Evolutionary conservation across 2,797 vertebrate species (phyloP).

Genomic region (Triplophysa bombifrons): DNA sequence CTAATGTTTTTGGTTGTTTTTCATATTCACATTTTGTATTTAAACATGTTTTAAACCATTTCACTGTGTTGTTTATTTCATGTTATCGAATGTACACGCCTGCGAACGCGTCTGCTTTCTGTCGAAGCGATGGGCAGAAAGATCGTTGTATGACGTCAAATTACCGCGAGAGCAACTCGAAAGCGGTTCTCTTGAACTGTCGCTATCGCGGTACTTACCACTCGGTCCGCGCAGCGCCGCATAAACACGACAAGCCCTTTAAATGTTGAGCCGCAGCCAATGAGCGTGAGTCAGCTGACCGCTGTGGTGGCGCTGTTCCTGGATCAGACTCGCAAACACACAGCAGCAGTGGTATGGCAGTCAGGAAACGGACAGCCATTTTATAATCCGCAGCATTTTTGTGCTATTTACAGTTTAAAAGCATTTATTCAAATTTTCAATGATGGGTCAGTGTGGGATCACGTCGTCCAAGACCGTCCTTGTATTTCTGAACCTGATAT

Average conservation of each 20-base stretch:
- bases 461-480: conserved; percentile 98
- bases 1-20: not conserved
- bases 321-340: conserved; percentile 59
- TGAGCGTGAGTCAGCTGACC: conserved; percentile 22
- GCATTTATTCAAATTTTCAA: conserved; percentile 28
- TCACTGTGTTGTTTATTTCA: not conserved
- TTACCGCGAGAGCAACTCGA: no score
- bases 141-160: no score
- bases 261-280: not conserved
- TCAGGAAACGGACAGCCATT: conserved; percentile 70
- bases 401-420: not conserved
- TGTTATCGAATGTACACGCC: no score
- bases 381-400: conserved; percentile 69
- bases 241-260: not conserved
- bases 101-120: no score
- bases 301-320: conserved; percentile 40
- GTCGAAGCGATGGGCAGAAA: no score
- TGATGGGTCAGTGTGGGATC: conserved; percentile 95
- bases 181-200: not conserved
- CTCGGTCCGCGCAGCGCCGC: no score
- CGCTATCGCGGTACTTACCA: not conserved
- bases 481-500: conserved; percentile 97
- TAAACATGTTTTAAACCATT: not conserved
- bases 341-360: conserved; percentile 51
- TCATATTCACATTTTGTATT: not conserved